phyloP scores from a whole-genome alignment of 2,888 invertebrate species.

The Caenorhabditis auriculariae region DNA sequence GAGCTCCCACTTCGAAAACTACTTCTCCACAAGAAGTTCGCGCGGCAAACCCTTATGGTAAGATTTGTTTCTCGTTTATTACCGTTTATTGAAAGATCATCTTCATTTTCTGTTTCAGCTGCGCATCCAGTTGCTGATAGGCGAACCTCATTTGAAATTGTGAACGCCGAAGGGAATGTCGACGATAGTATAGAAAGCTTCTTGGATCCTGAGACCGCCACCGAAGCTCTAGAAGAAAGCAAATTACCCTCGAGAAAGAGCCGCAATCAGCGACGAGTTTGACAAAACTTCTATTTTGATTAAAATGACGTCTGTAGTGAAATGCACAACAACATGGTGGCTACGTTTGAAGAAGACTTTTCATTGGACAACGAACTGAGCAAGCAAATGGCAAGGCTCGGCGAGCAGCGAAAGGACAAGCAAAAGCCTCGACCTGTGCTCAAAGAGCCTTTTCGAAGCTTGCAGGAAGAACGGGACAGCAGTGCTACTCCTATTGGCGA shows the following conservation, averaged over 20 bases:
- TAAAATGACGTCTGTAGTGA: constrained; percentile 11
- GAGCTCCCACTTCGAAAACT: too few relatives aligned
- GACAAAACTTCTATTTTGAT: neutral
- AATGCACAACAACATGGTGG: constrained; percentile 50
- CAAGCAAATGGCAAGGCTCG: constrained; percentile 28
- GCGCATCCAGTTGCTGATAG: too few relatives aligned
- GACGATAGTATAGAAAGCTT: constrained; percentile 32
- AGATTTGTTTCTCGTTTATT: too few relatives aligned
- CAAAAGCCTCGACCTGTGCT: neutral
- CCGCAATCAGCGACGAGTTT: constrained; percentile 18
- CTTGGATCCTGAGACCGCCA: constrained; percentile 20
- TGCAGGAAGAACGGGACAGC: too few relatives aligned
- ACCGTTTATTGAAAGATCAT: too few relatives aligned
- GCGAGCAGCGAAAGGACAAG: constrained; percentile 15
- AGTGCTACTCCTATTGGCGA: constrained; percentile 18
- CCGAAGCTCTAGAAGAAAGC: constrained; percentile 7
- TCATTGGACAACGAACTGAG: constrained; percentile 43
- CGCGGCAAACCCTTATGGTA: too few relatives aligned
- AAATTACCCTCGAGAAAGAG: neutral
- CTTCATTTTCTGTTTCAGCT: too few relatives aligned
- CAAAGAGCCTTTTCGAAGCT: neutral
- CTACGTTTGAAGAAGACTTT: constrained; percentile 55
- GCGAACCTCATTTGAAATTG: constrained; percentile 38
- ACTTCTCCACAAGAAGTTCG: too few relatives aligned
- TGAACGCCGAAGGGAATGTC: constrained; percentile 21